Evolutionary conservation across 2,888 invertebrate species (phyloP).

Genomic region (Gryllus longicercus): DNA sequence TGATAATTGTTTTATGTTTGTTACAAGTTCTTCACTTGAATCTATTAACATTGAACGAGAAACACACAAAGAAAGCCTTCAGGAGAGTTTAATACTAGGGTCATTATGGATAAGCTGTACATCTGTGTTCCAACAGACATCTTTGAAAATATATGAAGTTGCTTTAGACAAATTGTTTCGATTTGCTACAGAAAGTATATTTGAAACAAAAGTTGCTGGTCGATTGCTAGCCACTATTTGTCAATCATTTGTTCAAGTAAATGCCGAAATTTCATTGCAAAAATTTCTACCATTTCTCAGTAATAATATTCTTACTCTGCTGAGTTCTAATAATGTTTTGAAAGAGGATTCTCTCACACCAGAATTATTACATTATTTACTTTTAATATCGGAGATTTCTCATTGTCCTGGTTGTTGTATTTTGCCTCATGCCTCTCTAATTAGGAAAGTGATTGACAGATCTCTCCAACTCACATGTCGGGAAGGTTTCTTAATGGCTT

Average conservation of each 20-base stretch:
- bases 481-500: not conserved
- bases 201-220: constrained; percentile 81
- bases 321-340: not conserved
- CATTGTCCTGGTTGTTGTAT: not conserved
- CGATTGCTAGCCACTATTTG: constrained; percentile 72
- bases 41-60: constrained; percentile 62
- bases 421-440: not conserved
- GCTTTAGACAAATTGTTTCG: constrained; percentile 72
- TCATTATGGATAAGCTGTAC: constrained; percentile 65
- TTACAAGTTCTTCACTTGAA: constrained; percentile 64
- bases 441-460: not conserved
- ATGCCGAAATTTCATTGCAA: constrained; percentile 66
- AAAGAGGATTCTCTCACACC: not conserved
- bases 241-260: constrained; percentile 55
- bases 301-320: constrained; percentile 59
- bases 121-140: constrained; percentile 69
- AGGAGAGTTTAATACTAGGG: constrained; percentile 70
- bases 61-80: constrained; percentile 58
- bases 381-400: not conserved
- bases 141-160: constrained; percentile 57
- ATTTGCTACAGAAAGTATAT: constrained; percentile 70
- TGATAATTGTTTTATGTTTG: constrained; percentile 68
- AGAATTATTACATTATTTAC: not conserved
- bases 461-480: not conserved
- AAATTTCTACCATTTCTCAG: constrained; percentile 70